Conservation (phyloP, 2,797 vertebrate genomes). For the Phoebastria nigripes region DNA sequence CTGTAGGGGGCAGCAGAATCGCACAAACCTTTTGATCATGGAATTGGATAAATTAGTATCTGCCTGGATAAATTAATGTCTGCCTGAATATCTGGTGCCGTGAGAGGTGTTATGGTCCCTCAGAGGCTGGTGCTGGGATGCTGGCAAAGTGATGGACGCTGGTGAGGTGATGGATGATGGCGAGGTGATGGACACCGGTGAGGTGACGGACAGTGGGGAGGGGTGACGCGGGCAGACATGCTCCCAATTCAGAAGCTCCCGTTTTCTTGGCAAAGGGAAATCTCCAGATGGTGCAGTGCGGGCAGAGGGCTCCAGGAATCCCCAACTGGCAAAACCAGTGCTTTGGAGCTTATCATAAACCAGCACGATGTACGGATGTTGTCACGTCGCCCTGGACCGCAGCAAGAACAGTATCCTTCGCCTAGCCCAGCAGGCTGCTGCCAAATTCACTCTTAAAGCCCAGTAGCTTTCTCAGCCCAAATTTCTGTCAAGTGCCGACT, state of each 20-base stretch:
- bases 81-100: fast-evolving
- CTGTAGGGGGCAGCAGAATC: slow-evolving; percentile 27
- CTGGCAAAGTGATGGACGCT: neutral
- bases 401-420: fast-evolving
- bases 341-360: fast-evolving
- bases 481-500: fast-evolving
- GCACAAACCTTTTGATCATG: fast-evolving
- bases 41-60: fast-evolving
- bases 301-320: neutral
- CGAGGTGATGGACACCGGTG: neutral
- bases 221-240: fast-evolving
- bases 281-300: neutral
- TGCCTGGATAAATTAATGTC: neutral
- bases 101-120: neutral
- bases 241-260: neutral
- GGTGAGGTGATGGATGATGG: neutral
- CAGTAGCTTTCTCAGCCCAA: neutral
- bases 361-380: fast-evolving
- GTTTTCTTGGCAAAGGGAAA: neutral
- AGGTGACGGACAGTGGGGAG: neutral
- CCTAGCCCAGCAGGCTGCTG: neutral
- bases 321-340: fast-evolving
- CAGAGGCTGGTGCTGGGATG: neutral
- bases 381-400: fast-evolving
- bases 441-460: neutral